Evolutionary conservation across 2,888 invertebrate species (phyloP).

Genomic region (Polymixis lichenea): DNA sequence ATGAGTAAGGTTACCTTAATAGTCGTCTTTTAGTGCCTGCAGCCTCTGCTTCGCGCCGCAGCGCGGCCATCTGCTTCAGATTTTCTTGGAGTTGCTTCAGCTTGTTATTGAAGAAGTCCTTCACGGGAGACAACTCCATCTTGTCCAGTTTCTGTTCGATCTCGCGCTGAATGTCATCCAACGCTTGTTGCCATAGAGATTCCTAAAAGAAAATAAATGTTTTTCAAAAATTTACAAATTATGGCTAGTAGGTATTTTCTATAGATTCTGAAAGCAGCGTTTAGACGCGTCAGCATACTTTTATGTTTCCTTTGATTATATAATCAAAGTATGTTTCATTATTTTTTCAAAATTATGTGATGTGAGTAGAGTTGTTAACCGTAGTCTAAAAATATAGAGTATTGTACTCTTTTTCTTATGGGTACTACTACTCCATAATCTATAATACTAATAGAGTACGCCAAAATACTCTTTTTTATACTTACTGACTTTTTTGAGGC

Average conservation of each 20-base stretch:
- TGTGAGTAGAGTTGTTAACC: too few relatives aligned
- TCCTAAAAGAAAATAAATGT: conserved; percentile 82
- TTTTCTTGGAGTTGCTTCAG: conserved; percentile 91
- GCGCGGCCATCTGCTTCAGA: conserved; percentile 90
- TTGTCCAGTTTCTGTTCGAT: conserved; percentile 93
- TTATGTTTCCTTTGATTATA: background rate
- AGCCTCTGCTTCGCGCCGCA: conserved; percentile 92
- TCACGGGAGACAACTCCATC: conserved; percentile 91
- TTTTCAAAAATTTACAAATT: background rate
- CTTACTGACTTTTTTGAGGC: too few relatives aligned
- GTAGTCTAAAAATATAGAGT: too few relatives aligned
- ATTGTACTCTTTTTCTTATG: too few relatives aligned
- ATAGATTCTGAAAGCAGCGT: background rate
- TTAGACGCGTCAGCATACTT: background rate
- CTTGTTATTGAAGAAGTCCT: conserved; percentile 92
- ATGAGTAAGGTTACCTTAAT: conserved; percentile 85
- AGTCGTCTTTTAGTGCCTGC: conserved; percentile 93
- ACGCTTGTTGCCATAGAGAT: conserved; percentile 91
- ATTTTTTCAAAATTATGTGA: background rate
- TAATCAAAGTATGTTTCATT: background rate
- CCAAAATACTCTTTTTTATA: too few relatives aligned
- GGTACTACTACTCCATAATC: too few relatives aligned
- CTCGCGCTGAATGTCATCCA: conserved; percentile 92
- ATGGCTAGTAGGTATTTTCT: background rate
- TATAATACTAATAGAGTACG: too few relatives aligned